Evolutionary conservation across 2,888 invertebrate genomes (phyloP), one percentile per base, ranked within the genome.

Genomic region (Coelopa pilipes): DNA sequence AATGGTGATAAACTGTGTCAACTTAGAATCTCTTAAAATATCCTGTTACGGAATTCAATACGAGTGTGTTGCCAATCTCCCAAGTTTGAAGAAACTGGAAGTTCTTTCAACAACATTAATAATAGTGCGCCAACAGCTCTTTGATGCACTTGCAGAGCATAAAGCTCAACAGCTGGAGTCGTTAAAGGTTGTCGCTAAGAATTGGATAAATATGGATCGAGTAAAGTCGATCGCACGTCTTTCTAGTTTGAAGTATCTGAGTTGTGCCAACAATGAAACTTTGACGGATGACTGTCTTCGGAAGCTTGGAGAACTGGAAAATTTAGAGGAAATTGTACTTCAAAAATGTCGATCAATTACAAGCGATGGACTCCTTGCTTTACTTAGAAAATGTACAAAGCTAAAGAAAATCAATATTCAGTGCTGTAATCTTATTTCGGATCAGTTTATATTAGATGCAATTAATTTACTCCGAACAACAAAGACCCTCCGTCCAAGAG

Each of bases 11-110:
- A 17, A 75, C 24, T 73, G 73, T 19, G 19, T 46, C 19, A 46
- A 75, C 2, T 13, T 75, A n/a, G 75, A 75, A 68, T 19, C 68
- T 12, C 57, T 75, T 10, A 75, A 75, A 71, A 65, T 75, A 46
- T 73, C 73, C 0, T 71, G 69, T n/a, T 24, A 63, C 7, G 53
- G 68, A n/a, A 50, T 66, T 12, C 21, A n/a, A 10, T 74, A 73
- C 24, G 74, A 76, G 15, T 12, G 17, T 47, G 57, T 76, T 7
- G 70, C 74, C n/a, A 59, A n/a, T 4, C 50, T 76, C 47, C 76
- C 76, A 10, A 19, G 45, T 13, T 63, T 76, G 7, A 74, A 71
- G 21, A 68, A 76, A 1, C 21, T 76, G 10, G 74, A 74, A 50
- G 11, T 76, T 3, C 63, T 73, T 15, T 45, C 24, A 0, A 21